Evolutionary conservation across 2,113 vertebrate species (phyloP).

Genomic region (Hippocampus barbouri): DNA sequence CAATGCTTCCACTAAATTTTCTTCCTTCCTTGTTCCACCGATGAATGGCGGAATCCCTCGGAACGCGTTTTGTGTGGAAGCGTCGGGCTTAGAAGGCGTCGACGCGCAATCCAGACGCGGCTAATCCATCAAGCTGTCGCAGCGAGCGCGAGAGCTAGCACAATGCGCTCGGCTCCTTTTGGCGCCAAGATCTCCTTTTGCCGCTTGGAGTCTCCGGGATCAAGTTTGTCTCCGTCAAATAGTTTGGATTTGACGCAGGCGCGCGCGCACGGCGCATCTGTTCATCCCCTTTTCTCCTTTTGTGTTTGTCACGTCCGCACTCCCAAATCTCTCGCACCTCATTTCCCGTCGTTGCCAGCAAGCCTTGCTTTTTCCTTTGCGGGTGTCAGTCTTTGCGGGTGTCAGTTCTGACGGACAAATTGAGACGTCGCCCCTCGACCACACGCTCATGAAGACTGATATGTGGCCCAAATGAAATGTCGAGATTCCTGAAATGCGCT

Average conservation of each 20-base stretch:
- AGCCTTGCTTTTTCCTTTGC: not conserved
- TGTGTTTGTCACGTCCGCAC: too few species aligned
- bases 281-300: conserved; percentile 16
- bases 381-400: too few species aligned
- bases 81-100: conserved; percentile 55
- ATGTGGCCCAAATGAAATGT: too few species aligned
- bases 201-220: not conserved
- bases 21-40: not conserved
- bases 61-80: conserved; percentile 49
- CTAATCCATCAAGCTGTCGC: conserved; percentile 41
- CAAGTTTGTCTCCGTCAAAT: not conserved
- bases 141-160: not conserved
- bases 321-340: not conserved
- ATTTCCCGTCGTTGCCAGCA: conserved; percentile 9
- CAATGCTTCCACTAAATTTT: not conserved
- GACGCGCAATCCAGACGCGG: conserved; percentile 48
- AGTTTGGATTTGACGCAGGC: not conserved
- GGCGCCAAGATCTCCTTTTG: too few species aligned
- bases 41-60: not conserved
- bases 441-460: too few species aligned
- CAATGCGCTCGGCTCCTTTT: not conserved
- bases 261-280: not conserved
- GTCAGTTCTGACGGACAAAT: too few species aligned
- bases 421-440: too few species aligned
- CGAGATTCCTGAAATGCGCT: too few species aligned